These are phyloP conservation scores for Pogonomyrmex barbatus DNA, from an alignment of 1,140 invertebrate genomes.

Conservation along the genomic window DNA sequence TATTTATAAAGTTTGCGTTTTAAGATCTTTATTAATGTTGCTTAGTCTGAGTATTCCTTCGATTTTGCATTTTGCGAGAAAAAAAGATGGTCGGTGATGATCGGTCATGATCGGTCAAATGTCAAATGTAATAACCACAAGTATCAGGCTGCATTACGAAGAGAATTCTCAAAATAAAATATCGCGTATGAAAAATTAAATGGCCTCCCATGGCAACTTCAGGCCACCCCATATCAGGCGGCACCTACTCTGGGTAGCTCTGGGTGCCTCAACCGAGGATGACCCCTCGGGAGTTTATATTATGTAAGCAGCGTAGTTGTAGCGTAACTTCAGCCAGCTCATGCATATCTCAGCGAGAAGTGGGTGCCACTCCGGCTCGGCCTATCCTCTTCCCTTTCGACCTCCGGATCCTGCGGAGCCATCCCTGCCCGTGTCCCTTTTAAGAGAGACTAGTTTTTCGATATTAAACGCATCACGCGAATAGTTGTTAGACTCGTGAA, in stretches of 20 bases:
- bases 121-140: background rate
- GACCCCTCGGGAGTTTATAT: constrained; percentile 79
- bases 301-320: constrained; percentile 79
- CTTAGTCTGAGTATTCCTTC: background rate
- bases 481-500: constrained; percentile 19
- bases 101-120: background rate
- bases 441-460: background rate
- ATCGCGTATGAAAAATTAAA: constrained; percentile 31
- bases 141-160: background rate
- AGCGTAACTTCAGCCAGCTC: constrained; percentile 74
- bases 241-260: background rate
- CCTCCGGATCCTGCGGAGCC: constrained; percentile 61
- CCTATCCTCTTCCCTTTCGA: constrained; percentile 70
- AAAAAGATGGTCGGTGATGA: background rate
- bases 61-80: background rate
- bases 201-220: background rate
- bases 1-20: background rate
- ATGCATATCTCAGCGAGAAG: constrained; percentile 74
- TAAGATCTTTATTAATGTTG: background rate
- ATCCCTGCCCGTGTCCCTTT: constrained; percentile 19
- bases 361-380: constrained; percentile 69
- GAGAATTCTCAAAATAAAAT: constrained; percentile 16
- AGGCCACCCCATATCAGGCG: background rate
- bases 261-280: constrained; percentile 68
- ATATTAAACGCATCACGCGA: constrained; percentile 32